Conservation (phyloP, 37 sponge, comb jelly and placozoan species). For the Aphrocallistes beatrix region DNA sequence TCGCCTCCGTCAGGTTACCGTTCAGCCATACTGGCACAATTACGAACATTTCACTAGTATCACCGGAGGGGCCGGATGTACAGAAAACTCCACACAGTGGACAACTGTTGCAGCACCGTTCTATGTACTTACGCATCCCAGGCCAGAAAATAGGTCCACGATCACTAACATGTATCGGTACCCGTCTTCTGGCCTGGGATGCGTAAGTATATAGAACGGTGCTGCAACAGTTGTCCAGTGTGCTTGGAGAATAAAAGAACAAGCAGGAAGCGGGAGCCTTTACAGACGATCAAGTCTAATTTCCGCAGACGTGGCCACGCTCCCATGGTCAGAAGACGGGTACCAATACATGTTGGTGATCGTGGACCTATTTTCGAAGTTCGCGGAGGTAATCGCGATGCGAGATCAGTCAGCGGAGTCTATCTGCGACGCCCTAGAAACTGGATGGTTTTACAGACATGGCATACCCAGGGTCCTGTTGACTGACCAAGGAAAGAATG, state of each 20-base stretch:
- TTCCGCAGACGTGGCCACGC: background rate
- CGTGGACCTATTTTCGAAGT: background rate
- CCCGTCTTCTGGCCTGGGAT: background rate
- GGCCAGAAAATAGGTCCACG: background rate
- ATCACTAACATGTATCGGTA: too few species aligned
- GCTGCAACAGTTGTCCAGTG: background rate
- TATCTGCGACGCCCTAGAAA: background rate
- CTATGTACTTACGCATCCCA: background rate
- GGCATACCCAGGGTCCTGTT: background rate
- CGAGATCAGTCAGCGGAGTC: background rate
- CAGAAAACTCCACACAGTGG: too few species aligned
- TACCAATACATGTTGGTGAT: background rate
- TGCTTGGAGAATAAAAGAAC: background rate
- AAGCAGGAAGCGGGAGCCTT: background rate
- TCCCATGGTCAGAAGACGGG: background rate
- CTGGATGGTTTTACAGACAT: background rate
- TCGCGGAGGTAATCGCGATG: background rate
- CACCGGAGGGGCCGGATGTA: too few species aligned
- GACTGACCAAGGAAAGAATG: background rate
- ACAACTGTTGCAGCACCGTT: background rate
- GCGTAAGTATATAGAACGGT: background rate
- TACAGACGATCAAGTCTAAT: background rate
- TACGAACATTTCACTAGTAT: too few species aligned
- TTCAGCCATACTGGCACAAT: too few species aligned
- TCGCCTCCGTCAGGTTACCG: too few species aligned